Conservation (phyloP, 2,888 invertebrate genomes). For the Pemphredon lugubris region DNA sequence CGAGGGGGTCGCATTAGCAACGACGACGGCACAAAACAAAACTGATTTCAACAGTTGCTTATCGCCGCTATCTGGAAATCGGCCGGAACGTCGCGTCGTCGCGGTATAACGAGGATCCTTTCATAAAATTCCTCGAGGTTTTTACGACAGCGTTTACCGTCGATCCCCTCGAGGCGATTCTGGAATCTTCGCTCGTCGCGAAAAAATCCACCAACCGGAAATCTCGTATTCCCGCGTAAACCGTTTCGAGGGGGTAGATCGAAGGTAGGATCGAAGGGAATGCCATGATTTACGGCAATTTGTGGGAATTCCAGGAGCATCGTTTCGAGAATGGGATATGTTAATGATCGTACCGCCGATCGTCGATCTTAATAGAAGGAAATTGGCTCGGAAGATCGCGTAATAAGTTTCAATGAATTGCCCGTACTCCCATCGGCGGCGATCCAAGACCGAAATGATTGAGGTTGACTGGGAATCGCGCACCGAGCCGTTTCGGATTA, state of each 20-base stretch:
- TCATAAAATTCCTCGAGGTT: slow-evolving; percentile 44
- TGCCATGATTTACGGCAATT: slow-evolving; percentile 38
- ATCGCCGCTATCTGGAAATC: slow-evolving; percentile 13
- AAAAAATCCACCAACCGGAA: slow-evolving; percentile 17
- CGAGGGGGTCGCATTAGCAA: not conserved
- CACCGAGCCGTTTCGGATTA: too few species aligned
- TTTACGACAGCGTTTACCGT: slow-evolving; percentile 49
- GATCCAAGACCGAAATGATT: not conserved
- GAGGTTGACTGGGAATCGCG: slow-evolving; percentile 9
- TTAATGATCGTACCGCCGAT: slow-evolving; percentile 33
- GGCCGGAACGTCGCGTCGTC: slow-evolving; percentile 7
- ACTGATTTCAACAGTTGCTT: slow-evolving; percentile 8
- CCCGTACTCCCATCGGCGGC: not conserved
- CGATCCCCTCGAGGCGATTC: slow-evolving; percentile 30
- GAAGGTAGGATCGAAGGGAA: slow-evolving; percentile 37
- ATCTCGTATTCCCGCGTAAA: slow-evolving; percentile 19
- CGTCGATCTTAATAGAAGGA: slow-evolving; percentile 36
- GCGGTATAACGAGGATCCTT: slow-evolving; percentile 30
- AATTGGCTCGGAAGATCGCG: slow-evolving; percentile 41
- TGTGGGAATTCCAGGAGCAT: slow-evolving; percentile 17
- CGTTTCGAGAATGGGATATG: slow-evolving; percentile 29
- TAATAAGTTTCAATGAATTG: slow-evolving; percentile 34
- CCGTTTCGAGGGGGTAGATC: slow-evolving; percentile 3
- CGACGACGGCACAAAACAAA: not conserved
- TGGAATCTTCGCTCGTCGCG: slow-evolving; percentile 18